phyloP scores from a whole-genome alignment of 2,888 invertebrate genomes.

The Stenurella melanura region DNA sequence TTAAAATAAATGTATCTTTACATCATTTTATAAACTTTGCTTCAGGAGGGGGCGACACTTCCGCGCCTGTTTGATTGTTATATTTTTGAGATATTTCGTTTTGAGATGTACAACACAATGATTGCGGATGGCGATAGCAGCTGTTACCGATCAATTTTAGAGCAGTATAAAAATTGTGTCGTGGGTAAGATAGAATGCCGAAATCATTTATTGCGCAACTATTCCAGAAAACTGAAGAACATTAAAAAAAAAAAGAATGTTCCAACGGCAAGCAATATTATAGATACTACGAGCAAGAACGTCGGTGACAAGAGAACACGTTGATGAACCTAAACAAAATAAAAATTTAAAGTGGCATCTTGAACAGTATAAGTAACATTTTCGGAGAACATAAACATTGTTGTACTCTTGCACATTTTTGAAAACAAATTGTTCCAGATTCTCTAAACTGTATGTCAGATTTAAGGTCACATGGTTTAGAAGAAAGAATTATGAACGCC shows the following conservation, averaged over 20 bases:
- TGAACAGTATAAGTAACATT: conserved; percentile 19
- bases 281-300: not conserved
- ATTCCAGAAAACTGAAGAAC: not conserved
- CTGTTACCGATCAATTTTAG: conserved; percentile 66
- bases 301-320: not conserved
- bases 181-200: conserved; percentile 6
- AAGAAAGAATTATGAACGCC: conserved; percentile 30
- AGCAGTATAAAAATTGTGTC: not conserved
- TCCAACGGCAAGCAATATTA: not conserved
- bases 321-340: not conserved
- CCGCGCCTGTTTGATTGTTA: too few relatives aligned
- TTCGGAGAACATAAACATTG: conserved; percentile 18
- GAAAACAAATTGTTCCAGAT: conserved; percentile 10
- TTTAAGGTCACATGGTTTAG: conserved; percentile 13
- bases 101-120: conserved; percentile 46
- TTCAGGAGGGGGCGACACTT: too few relatives aligned
- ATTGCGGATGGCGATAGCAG: conserved; percentile 30
- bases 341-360: conserved; percentile 50
- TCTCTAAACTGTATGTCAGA: conserved; percentile 10
- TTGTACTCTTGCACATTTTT: conserved; percentile 7
- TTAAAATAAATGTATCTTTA: too few relatives aligned
- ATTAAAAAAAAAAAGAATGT: not conserved
- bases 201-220: conserved; percentile 9
- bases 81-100: too few relatives aligned
- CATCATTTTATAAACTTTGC: too few relatives aligned